Evolutionary conservation across 2,888 invertebrate genomes (phyloP), one percentile per base, ranked within the genome.

Genomic region (Neria commutata): DNA sequence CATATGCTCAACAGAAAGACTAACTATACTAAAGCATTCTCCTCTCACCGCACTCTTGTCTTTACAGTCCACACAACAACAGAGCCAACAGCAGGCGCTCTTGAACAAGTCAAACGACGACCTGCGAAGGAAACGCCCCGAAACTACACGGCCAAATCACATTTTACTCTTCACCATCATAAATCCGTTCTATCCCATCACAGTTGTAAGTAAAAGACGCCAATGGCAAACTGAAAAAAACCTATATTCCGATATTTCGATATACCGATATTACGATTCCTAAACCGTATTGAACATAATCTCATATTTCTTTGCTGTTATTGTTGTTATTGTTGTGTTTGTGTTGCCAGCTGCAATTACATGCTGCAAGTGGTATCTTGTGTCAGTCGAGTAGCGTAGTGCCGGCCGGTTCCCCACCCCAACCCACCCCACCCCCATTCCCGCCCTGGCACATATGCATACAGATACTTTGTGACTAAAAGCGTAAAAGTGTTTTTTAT

Each of bases 171-270:
- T 98, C 85, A 98, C 98, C 79, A 92, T 99, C 83, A 91, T 97
- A 83, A 98, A 98, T 84, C 97, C 98, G 64, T 94, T 96, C 82
- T 99, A 98, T 84, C 98, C 98, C 63, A 98, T 99, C 84, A 98
- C 97, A 84, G 98, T 98, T 89, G 97, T 98, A 84, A 93, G 96
- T 92, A 70, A 67, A 67, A 63, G 29, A 53, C 33, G 19, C 23
- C 24, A 47, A 52, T 23, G 14, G n/a, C 21, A 48, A 16, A 17
- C 42, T 16, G 21, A 53, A 48, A 14, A 33, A 21, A 46, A n/a
- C 4, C 6, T 46, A 11, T 21, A 23, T 23, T 10, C 46, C 55
- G 11, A 51, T 1, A 50, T 53, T 57, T 57, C 59, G 23, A 56
- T 52, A 47, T 53, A 51, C 48, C 50, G n/a, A n/a, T n/a, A n/a